phyloP scores from a whole-genome alignment of 23 tunicate species.

The Phallusia fumigata region DNA sequence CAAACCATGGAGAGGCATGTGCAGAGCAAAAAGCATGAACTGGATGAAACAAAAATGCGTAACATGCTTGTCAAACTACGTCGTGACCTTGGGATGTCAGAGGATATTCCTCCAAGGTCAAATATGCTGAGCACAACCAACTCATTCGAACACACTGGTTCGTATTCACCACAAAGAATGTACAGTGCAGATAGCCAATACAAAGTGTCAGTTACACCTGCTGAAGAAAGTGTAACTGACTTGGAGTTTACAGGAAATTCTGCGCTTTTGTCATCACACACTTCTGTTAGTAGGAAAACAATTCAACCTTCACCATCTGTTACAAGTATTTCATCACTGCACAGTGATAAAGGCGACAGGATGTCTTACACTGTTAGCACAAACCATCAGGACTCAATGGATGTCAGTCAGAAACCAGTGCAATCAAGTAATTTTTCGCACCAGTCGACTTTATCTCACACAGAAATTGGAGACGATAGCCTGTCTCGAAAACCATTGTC shows the following conservation, averaged over 20 bases:
- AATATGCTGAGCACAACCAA: constrained; percentile 2
- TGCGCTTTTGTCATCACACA: background rate
- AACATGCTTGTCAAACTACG: constrained; percentile 54
- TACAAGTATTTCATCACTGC: background rate
- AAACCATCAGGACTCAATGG: no score
- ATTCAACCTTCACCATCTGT: background rate
- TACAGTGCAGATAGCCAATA: background rate
- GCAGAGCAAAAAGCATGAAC: constrained; percentile 29
- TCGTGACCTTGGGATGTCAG: constrained; percentile 58
- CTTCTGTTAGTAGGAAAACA: background rate
- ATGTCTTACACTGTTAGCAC: no score
- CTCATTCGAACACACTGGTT: background rate
- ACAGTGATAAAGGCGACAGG: background rate
- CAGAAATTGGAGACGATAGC: background rate
- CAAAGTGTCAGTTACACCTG: background rate
- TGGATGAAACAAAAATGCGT: constrained; percentile 55
- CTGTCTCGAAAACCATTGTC: no score
- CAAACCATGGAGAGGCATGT: constrained; percentile 83
- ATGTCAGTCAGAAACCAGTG: no score
- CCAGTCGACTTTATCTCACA: no score
- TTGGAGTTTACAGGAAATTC: background rate
- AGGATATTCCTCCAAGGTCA: constrained; percentile 2
- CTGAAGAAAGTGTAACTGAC: background rate
- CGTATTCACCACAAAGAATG: background rate
- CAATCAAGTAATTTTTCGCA: no score